Base-by-base conservation (phyloP, 92 coral and sea anemone genomes). In the Pocillopora meandrina region DNA sequence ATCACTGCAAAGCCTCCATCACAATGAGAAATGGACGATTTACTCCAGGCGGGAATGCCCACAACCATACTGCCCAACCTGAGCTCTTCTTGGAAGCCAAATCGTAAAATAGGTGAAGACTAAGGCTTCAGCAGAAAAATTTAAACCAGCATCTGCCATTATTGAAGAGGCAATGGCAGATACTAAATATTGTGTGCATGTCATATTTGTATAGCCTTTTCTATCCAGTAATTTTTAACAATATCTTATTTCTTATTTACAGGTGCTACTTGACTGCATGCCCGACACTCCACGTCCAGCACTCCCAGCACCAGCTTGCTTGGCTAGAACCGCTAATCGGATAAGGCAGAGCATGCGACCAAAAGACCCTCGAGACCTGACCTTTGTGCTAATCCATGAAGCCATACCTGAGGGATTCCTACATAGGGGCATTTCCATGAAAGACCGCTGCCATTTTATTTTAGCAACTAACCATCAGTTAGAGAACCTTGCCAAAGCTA, bases 271-370 rank as follows among this genome's bases (percentile, higher is more conserved):
- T 23, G 82, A 74, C 11, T 42, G 75, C 65, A 34, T 84, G 26
- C 77, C 77, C 12, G 72, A 69, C 2, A 75, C 65, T 0, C 89
- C 89, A 18, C 85, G 89, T 18, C 56, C 89, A 78, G 87, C 86
- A 62, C 83, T 89, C 18, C 86, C 89, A 18, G 80, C 80, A 49
- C 87, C 84, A 2, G 89, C 56, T 10, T 14, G 62, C 23, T 8
- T 89, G 2, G 88, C 86, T 3, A 62, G 89, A 79, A 35, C 33
- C 2, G 92, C 89, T 4, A 84, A 84, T 72, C 34, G 82, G 9
- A 71, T 84, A 4, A 75, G 85, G 0, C 77, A 84, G 17, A 83
- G 31, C 31, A 26, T 26, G 31, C 31, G 31, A 26, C 31, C 31
- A 26, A 26, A 26, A 26, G 31, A 26, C 31, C 31, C 31, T 26